Conservation (phyloP, 2,888 invertebrate genomes). For the Andrena chrysosceles region DNA sequence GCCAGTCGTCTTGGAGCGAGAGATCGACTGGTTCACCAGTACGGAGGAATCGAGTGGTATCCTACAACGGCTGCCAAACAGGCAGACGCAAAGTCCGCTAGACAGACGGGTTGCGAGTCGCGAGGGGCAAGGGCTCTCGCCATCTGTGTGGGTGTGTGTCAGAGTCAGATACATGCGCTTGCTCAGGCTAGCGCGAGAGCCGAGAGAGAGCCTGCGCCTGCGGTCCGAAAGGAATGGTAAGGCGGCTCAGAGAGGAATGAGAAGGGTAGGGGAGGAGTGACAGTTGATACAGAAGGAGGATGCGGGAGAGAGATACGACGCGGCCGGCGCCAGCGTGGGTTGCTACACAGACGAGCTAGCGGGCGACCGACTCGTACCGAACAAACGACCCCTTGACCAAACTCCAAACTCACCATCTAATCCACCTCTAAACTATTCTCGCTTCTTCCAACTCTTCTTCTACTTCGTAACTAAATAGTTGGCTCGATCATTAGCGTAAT, state of each 20-base stretch:
- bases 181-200: no score
- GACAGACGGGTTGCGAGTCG: neutral
- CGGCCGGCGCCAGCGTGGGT: slow-evolving; percentile 84
- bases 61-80: slow-evolving; percentile 10
- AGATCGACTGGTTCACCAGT: slow-evolving; percentile 60
- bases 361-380: slow-evolving; percentile 60
- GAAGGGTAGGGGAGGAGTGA: slow-evolving; percentile 24
- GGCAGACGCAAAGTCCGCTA: slow-evolving; percentile 12
- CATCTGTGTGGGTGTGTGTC: no score
- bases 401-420: slow-evolving; percentile 63
- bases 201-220: no score
- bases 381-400: slow-evolving; percentile 78
- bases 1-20: slow-evolving; percentile 74
- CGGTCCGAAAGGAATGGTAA: neutral
- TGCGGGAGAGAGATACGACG: slow-evolving; percentile 66
- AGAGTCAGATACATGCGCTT: no score
- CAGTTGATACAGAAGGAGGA: slow-evolving; percentile 57
- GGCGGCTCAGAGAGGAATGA: neutral
- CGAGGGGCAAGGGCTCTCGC: no score
- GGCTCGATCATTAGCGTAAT: neutral
- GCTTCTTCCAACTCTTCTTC: neutral
- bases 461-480: neutral
- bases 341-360: slow-evolving; percentile 73
- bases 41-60: slow-evolving; percentile 52
- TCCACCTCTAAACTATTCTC: slow-evolving; percentile 43